These are phyloP conservation scores for Merluccius polli DNA, from an alignment of 2,797 vertebrate genomes.

Conservation along the genomic window DNA sequence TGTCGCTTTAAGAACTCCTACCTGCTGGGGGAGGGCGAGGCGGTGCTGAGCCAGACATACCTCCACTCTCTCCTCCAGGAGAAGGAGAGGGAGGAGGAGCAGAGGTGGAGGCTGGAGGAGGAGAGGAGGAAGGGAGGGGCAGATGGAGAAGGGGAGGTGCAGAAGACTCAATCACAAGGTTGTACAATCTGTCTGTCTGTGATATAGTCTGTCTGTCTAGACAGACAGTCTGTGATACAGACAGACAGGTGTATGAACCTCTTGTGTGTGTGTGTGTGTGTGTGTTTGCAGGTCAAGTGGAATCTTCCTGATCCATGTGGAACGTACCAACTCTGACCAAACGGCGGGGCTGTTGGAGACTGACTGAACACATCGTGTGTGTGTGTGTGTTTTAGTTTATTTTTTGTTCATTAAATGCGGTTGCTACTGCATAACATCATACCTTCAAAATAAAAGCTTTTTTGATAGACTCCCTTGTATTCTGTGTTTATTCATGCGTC, in stretches of 20 bases:
- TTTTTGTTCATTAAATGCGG: background rate
- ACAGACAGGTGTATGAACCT: background rate
- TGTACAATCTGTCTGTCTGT: background rate
- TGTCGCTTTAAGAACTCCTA: conserved; percentile 95
- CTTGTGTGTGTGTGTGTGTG: background rate
- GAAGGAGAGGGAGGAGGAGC: conserved; percentile 65
- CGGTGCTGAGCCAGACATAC: conserved; percentile 84
- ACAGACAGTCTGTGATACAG: background rate
- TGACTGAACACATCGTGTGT: background rate
- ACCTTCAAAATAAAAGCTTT: background rate
- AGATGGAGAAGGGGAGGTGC: conserved; percentile 5
- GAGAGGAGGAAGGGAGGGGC: conserved; percentile 45
- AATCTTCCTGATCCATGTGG: background rate
- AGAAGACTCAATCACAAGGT: background rate
- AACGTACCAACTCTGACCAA: background rate
- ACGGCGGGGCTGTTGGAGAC: background rate
- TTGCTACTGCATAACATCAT: background rate
- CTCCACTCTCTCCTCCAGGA: conserved; percentile 81
- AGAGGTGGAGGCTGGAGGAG: conserved; percentile 31
- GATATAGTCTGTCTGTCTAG: background rate
- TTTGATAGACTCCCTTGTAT: background rate
- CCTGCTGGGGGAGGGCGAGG: conserved; percentile 88
- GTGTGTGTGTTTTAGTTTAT: background rate
- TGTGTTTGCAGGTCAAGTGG: background rate
- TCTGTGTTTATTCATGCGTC: background rate